Base-by-base conservation (phyloP, 1,140 invertebrate species). In the Polyergus mexicanus region DNA sequence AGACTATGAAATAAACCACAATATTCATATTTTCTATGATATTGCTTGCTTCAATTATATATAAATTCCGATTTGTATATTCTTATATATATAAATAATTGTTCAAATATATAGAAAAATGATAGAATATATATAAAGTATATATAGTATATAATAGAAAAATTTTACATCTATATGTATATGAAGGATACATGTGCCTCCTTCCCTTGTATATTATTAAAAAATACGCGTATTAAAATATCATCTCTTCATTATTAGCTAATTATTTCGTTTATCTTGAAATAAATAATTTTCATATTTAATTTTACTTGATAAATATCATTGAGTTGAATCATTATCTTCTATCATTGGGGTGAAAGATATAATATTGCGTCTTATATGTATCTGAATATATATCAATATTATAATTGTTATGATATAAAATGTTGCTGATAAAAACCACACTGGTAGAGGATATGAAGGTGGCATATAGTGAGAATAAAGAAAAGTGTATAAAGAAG, bases 401-500 rank as follows among this genome's bases (percentile, higher is more conserved):
- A 93, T 35, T 38, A 92, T 5, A 62, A 94, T 92, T 13, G 91
- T 89, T 35, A 92, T 10, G 10, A 76, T 2, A 28, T 88, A 90
- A 28, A 94, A 85, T 62, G 8, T 62, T 38, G 71, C 91, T 10
- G 94, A 94, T 63, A 94, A n/a, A 10, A 95, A 85, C 92, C 91
- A 94, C 0, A 92, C 93, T 56, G 94, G 94, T 38, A 85, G 87
- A n/a, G 94, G 94, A 83, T 94, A 95, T 7, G 91, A 19, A 19
- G 93, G 92, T 69, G 93, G 93, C 66, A 94, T 81, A 44, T 88
- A 91, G 44, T 91, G 41, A 3, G 88, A 76, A 78, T 97, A 97
- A 58, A 97, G 92, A 0, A 95, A 91, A 32, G 96, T 96, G 83
- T 97, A 97, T 1, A 97, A 77, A 8, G 96, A 95, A 1, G 96